Evolutionary conservation across 2,888 invertebrate genomes (phyloP).

Genomic region (Drosophila austrosaltans): DNA sequence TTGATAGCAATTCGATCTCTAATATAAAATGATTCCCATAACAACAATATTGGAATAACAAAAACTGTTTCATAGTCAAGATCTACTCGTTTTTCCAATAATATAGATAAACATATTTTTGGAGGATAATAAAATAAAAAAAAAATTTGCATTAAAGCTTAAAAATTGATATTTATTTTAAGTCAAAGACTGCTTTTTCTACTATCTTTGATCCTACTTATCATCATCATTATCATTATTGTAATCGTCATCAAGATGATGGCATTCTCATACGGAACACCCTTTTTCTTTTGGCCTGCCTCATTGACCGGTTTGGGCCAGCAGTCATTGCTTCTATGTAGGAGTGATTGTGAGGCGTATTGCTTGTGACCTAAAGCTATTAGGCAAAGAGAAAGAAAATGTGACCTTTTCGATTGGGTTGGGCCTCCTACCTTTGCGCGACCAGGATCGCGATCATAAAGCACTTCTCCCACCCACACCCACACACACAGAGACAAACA

Average conservation of each 20-base stretch:
- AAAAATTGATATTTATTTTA: not conserved
- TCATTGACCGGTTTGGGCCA: slow-evolving; percentile 25
- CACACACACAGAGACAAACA: no score
- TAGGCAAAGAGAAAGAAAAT: slow-evolving; percentile 65
- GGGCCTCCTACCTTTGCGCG: slow-evolving; percentile 22
- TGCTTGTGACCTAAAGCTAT: slow-evolving; percentile 72
- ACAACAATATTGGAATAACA: no score
- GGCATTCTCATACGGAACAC: slow-evolving; percentile 11
- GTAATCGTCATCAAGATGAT: not conserved
- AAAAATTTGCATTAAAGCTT: not conserved
- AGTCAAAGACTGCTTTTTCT: not conserved
- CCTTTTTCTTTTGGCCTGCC: slow-evolving; percentile 7
- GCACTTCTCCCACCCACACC: slow-evolving; percentile 3
- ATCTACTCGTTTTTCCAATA: no score
- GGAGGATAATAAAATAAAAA: no score
- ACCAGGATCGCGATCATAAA: slow-evolving; percentile 20
- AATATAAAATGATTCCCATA: no score
- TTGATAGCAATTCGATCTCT: not conserved
- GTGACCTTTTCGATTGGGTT: slow-evolving; percentile 62
- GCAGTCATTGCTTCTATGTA: slow-evolving; percentile 67
- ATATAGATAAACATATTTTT: no score
- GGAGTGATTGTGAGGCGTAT: slow-evolving; percentile 75
- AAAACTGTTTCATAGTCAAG: no score
- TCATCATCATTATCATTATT: not conserved
- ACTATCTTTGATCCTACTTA: not conserved